A percentile compares a stretch with the other conserved stretches of the same genome.
Evolutionary conservation across 2,888 invertebrate genomes (phyloP).

Genomic region (Acleris laterana): DNA sequence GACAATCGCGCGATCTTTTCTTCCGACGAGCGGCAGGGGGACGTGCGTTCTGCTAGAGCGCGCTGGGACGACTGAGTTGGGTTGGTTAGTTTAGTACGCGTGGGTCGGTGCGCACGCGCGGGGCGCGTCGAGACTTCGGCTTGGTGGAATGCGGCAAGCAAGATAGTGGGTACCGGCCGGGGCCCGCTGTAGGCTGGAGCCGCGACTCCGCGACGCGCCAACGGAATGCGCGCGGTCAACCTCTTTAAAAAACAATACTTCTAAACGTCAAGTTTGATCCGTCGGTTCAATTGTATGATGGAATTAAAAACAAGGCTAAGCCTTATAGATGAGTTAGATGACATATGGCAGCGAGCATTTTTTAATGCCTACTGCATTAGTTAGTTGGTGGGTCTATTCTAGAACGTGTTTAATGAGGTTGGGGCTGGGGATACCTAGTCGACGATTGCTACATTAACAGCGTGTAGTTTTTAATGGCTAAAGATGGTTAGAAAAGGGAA

Average conservation of each 20-base stretch:
- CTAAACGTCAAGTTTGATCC: slow-evolving; percentile 16
- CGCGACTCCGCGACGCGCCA: slow-evolving; percentile 45
- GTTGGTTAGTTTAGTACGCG: slow-evolving; percentile 79
- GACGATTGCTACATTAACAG: too few species aligned
- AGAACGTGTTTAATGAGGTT: neutral
- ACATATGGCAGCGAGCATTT: neutral
- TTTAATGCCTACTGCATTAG: too few species aligned
- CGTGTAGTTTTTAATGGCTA: too few species aligned
- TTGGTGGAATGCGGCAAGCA: slow-evolving; percentile 76
- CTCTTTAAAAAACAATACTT: slow-evolving; percentile 51
- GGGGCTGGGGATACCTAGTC: too few species aligned
- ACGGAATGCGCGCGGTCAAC: slow-evolving; percentile 68
- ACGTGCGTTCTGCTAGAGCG: slow-evolving; percentile 66
- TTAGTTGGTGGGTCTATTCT: neutral
- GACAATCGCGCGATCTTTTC: slow-evolving; percentile 63
- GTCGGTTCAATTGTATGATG: slow-evolving; percentile 16
- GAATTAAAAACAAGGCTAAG: too few species aligned
- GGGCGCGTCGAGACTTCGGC: slow-evolving; percentile 79
- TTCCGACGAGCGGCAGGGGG: slow-evolving; percentile 53
- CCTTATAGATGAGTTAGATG: too few species aligned
- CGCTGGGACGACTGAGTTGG: slow-evolving; percentile 70
- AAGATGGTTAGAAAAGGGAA: too few species aligned
- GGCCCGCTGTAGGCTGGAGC: slow-evolving; percentile 65
- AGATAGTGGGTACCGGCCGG: slow-evolving; percentile 59
- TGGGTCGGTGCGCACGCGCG: slow-evolving; percentile 88